A percentile compares a stretch with the other conserved stretches of the same genome.
phyloP scores from a whole-genome alignment of 1,140 invertebrate species.

The Wasmannia auropunctata region DNA sequence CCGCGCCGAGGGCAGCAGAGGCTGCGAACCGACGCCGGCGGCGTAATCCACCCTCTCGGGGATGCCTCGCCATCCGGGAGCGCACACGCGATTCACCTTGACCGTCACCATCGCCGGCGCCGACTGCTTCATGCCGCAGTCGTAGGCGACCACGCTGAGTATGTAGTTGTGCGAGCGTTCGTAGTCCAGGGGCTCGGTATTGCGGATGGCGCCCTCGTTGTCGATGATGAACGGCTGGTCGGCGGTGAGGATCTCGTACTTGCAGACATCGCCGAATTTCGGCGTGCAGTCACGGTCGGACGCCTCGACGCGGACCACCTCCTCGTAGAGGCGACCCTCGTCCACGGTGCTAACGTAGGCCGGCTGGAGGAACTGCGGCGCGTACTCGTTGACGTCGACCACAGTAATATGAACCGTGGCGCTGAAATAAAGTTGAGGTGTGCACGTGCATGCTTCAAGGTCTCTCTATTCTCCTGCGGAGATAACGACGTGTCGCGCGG shows the following conservation, averaged over 20 bases:
- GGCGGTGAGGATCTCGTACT: conserved; percentile 96
- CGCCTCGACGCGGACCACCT: conserved; percentile 95
- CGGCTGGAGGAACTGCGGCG: conserved; percentile 95
- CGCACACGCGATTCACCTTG: conserved; percentile 90
- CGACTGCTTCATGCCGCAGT: conserved; percentile 96
- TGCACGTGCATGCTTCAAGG: not conserved
- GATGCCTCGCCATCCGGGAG: conserved; percentile 89
- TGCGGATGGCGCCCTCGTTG: conserved; percentile 95
- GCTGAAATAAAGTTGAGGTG: conserved; percentile 86
- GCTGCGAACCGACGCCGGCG: conserved; percentile 92
- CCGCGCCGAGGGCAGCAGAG: conserved; percentile 93
- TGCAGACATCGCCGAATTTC: conserved; percentile 97
- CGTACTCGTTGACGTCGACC: conserved; percentile 97
- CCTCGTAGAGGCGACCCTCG: conserved; percentile 95
- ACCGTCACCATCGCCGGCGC: conserved; percentile 97
- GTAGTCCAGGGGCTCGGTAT: conserved; percentile 96
- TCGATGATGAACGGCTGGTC: conserved; percentile 97
- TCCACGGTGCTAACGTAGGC: conserved; percentile 96
- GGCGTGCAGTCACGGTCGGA: conserved; percentile 96
- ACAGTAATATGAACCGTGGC: conserved; percentile 98
- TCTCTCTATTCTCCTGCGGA: not conserved
- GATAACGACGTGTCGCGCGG: not conserved
- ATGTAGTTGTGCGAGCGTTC: conserved; percentile 97
- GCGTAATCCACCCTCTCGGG: conserved; percentile 96
- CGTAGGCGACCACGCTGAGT: conserved; percentile 97